A percentile compares a stretch with the other conserved stretches of the same genome.
phyloP scores from a whole-genome alignment of 2,888 invertebrate species.

The Cataglyphis rosenhaueri region DNA sequence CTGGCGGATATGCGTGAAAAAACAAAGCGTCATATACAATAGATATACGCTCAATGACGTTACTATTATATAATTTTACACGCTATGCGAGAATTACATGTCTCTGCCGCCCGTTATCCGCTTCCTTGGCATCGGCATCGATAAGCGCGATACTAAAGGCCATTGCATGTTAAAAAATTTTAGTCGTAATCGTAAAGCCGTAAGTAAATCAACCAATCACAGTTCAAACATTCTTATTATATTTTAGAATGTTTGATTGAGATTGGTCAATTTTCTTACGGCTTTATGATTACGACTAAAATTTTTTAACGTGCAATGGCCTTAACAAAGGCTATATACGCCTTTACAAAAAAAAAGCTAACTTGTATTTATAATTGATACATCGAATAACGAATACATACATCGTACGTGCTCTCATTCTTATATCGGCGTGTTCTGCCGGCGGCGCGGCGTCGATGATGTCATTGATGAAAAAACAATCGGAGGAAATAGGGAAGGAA shows the following conservation, averaged over 20 bases:
- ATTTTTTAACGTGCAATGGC: too few species aligned
- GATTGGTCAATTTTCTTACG: too few species aligned
- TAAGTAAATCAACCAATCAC: too few species aligned
- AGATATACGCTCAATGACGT: background rate
- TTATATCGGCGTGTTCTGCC: slow-evolving; percentile 10
- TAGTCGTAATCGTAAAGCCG: too few species aligned
- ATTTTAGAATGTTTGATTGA: too few species aligned
- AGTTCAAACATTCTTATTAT: too few species aligned
- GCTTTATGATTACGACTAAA: too few species aligned
- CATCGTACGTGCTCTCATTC: slow-evolving; percentile 44
- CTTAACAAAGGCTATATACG: background rate
- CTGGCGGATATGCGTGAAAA: background rate
- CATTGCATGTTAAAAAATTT: too few species aligned
- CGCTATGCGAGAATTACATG: slow-evolving; percentile 24
- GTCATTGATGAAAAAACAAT: slow-evolving; percentile 22
- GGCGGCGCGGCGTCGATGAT: background rate
- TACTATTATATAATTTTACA: slow-evolving; percentile 1
- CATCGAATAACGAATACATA: background rate
- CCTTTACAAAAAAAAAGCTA: too few species aligned
- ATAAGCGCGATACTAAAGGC: slow-evolving; percentile 25
- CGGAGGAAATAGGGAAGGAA: background rate
- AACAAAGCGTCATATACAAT: background rate
- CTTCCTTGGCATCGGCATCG: slow-evolving; percentile 19
- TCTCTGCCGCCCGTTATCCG: background rate
- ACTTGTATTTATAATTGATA: too few species aligned